Evolutionary conservation across 2,888 invertebrate species (phyloP).

Genomic region (Temnothorax rugatulus): DNA sequence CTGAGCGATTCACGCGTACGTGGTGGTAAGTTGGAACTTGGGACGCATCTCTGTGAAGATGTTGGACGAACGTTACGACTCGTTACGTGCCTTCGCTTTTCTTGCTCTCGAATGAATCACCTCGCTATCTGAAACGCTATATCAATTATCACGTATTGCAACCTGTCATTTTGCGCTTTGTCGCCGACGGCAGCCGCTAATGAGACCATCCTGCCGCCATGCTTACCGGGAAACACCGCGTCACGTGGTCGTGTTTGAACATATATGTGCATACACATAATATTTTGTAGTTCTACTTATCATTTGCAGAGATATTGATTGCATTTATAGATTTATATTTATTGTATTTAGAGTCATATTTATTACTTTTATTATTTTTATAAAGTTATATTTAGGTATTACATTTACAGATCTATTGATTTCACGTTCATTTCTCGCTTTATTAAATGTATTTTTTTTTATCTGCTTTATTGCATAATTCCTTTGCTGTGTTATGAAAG

Average conservation of each 20-base stretch:
- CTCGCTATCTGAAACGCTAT: neutral
- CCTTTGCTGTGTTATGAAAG: neutral
- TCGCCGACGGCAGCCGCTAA: neutral
- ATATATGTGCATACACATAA: no score
- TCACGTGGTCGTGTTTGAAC: slow-evolving; percentile 3
- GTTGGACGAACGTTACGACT: neutral
- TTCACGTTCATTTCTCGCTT: neutral
- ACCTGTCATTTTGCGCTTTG: no score
- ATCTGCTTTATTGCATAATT: neutral
- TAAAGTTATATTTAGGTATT: neutral
- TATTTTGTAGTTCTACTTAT: neutral
- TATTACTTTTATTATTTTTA: neutral
- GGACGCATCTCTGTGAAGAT: neutral
- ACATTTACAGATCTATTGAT: neutral
- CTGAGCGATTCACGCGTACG: slow-evolving; percentile 63
- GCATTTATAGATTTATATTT: neutral
- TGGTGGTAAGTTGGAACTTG: slow-evolving; percentile 61
- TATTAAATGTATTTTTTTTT: neutral
- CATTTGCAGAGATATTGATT: neutral
- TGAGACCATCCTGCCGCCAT: neutral
- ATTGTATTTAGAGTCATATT: neutral
- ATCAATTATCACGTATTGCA: neutral
- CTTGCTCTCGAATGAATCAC: neutral
- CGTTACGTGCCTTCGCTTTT: neutral
- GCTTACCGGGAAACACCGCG: neutral